Evolutionary conservation across 1,140 invertebrate genomes (phyloP), one percentile per base, ranked within the genome.

Genomic region (Temnothorax longispinosus): DNA sequence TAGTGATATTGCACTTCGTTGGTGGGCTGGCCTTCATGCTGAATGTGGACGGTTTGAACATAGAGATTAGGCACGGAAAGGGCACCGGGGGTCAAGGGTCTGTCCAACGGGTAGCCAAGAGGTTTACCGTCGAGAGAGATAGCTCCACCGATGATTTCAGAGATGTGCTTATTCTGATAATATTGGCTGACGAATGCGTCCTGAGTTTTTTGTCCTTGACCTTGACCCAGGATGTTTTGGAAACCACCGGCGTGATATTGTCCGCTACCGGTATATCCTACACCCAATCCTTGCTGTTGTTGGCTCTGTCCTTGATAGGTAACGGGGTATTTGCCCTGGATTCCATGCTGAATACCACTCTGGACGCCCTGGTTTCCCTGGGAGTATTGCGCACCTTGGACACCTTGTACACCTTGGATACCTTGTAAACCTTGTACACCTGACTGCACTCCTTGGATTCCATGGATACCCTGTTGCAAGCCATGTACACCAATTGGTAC

Each of bases 81-180:
- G 1, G 92, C 93, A 38, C 94, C 93, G 7, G 90, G 62, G n/a
- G 91, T 89, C 74, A 95, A 90, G 2, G 94, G 95, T 90, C 96
- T 94, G 85, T 96, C 95, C 71, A 96, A 94, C 15, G 96, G 96
- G 88, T 94, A 96, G 27, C 96, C 96, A 77, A 96, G 93, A 5
- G 96, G 94, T 82, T 91, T 95, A 78, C 93, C 91, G 72, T 95
- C 95, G 0, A 95, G 92, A 18, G 94, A 94, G 75, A 95, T 91
- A 60, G 92, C 90, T 64, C 94, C 92, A 75, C 94, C 95, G 38
- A 95, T 94, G 2, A 94, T 88, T 8, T 93, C 74, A 65, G 89
- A 88, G 62, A 94, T 93, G 62, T 88, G 89, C 41, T 90, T 89
- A 76, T 86, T 91, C n/a, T 93, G 77, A 86, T 93, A 94, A 88